phyloP scores from a whole-genome alignment of 2,888 invertebrate species.

The Altica lythri region DNA sequence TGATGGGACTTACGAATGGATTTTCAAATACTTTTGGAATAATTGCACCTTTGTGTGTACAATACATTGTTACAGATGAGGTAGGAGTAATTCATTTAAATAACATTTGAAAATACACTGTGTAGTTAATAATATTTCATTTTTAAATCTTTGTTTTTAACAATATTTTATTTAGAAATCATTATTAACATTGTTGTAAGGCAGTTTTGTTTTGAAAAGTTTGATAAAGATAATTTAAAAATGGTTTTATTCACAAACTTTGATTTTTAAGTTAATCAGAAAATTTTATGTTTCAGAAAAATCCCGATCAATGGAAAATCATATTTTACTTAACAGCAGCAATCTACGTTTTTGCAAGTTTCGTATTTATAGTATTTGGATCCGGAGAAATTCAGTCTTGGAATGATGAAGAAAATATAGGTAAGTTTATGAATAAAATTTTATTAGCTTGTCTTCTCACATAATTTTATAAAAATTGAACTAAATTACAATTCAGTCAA shows the following conservation, averaged over 20 bases:
- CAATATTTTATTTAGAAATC: too few relatives aligned
- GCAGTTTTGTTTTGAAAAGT: too few relatives aligned
- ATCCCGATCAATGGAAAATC: conserved; percentile 71
- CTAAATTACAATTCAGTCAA: too few relatives aligned
- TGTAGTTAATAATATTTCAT: too few relatives aligned
- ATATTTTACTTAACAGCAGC: conserved; percentile 68
- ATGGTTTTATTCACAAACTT: background rate
- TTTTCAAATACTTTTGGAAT: conserved; percentile 79
- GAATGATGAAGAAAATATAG: conserved; percentile 26
- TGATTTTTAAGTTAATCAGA: background rate
- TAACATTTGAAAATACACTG: background rate
- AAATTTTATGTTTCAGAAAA: conserved; percentile 57
- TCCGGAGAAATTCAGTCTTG: conserved; percentile 35
- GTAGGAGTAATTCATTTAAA: too few relatives aligned
- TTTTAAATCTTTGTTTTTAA: too few relatives aligned
- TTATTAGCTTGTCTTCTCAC: too few relatives aligned
- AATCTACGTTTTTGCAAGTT: conserved; percentile 25
- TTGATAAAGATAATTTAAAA: too few relatives aligned
- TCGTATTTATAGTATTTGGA: conserved; percentile 29
- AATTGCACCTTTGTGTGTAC: conserved; percentile 75
- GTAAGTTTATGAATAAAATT: conserved; percentile 3
- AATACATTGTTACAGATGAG: conserved; percentile 70
- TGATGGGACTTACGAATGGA: conserved; percentile 86
- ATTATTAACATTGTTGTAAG: too few relatives aligned
- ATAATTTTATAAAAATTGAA: too few relatives aligned